Evolutionary conservation across 2,113 vertebrate species (phyloP).

Genomic region (Silurus glanis): DNA sequence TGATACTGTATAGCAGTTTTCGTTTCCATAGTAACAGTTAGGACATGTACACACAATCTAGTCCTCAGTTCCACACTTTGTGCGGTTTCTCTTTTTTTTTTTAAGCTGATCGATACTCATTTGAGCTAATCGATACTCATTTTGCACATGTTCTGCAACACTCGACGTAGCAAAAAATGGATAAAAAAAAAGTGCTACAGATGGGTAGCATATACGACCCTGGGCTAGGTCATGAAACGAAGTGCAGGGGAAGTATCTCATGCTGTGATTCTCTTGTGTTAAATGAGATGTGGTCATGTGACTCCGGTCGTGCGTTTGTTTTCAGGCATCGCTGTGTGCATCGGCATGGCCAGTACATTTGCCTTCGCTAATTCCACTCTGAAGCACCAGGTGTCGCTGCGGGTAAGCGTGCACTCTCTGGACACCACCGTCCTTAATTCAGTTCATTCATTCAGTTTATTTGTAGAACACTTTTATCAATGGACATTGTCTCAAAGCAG

Average conservation of each 20-base stretch:
- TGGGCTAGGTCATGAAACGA: not conserved
- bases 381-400: conserved; percentile 90
- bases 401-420: conserved; percentile 72
- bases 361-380: conserved; percentile 91
- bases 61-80: no score
- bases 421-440: no score
- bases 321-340: conserved; percentile 90
- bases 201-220: not conserved
- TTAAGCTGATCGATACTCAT: not conserved
- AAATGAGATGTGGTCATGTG: not conserved
- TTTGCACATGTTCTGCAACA: not conserved
- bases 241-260: not conserved
- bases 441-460: no score
- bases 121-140: not conserved
- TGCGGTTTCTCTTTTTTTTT: no score
- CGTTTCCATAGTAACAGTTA: no score
- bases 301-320: conserved; percentile 29
- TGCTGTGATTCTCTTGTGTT: not conserved
- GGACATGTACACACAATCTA: no score
- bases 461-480: no score
- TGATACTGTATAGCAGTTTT: no score
- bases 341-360: conserved; percentile 96
- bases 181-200: not conserved
- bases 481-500: no score
- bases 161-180: not conserved